Conservation (phyloP, 1,140 invertebrate genomes). For the Neodiprion fabricii region DNA sequence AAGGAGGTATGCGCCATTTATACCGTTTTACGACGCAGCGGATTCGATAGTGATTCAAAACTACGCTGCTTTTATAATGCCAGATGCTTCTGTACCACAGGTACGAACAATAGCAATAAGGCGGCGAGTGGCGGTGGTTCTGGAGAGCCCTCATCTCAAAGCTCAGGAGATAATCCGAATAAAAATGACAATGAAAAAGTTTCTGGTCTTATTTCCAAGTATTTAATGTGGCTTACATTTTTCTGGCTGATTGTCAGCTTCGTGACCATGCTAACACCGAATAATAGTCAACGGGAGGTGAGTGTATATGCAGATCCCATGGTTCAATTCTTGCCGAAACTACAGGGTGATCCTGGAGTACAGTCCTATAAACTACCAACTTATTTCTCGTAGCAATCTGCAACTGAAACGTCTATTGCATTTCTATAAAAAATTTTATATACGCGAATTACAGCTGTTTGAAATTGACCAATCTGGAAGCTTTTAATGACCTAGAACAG, state of each 20-base stretch:
- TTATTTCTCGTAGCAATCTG: no score
- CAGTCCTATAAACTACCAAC: no score
- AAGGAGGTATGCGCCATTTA: slow-evolving; percentile 16
- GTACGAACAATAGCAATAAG: slow-evolving; percentile 37
- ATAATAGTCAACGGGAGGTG: slow-evolving; percentile 77
- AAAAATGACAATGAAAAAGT: slow-evolving; percentile 70
- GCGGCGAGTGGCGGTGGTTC: slow-evolving; percentile 42
- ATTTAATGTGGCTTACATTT: slow-evolving; percentile 76
- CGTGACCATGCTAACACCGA: slow-evolving; percentile 73
- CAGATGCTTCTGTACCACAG: slow-evolving; percentile 31
- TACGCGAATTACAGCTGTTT: no score
- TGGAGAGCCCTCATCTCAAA: slow-evolving; percentile 42
- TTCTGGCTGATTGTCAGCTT: slow-evolving; percentile 76
- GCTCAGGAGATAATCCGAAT: slow-evolving; percentile 37
- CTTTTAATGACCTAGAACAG: no score
- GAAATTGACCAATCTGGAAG: no score
- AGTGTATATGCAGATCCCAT: slow-evolving; percentile 23
- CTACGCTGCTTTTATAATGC: slow-evolving; percentile 40
- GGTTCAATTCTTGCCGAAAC: slow-evolving; percentile 11
- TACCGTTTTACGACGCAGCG: slow-evolving; percentile 42
- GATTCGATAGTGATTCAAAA: slow-evolving; percentile 45
- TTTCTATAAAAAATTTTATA: no score
- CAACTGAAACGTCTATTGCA: no score
- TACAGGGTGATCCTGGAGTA: no score
- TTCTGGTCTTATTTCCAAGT: slow-evolving; percentile 73